Conservation (phyloP, 2,797 vertebrate genomes). For the Spea hammondii region DNA sequence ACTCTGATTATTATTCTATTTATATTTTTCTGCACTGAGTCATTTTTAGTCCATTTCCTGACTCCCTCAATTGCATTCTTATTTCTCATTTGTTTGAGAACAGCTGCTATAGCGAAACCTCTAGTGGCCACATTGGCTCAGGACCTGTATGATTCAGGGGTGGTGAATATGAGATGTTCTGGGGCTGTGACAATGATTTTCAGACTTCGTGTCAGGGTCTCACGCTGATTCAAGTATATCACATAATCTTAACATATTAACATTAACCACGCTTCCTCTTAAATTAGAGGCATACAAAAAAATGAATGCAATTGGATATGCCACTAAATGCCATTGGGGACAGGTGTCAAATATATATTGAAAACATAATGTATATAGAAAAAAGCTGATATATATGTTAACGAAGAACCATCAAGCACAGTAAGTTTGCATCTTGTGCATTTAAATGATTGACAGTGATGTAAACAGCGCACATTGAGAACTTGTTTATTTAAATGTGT, state of each 20-base stretch:
- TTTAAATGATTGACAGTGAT: no score
- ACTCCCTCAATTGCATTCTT: background rate
- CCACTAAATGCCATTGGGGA: no score
- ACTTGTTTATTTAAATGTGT: no score
- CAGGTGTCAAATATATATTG: no score
- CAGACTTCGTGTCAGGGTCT: conserved; percentile 4
- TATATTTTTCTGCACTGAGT: conserved; percentile 29
- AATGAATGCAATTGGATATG: no score
- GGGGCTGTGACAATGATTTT: conserved; percentile 34
- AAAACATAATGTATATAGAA: no score
- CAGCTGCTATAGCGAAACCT: conserved; percentile 17
- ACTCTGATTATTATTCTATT: background rate
- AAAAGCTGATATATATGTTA: no score
- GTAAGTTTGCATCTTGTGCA: no score
- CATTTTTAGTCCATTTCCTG: conserved; percentile 33
- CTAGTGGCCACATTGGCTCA: conserved; percentile 8
- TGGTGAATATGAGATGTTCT: conserved; percentile 7
- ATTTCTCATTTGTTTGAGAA: conserved; percentile 22
- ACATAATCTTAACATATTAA: background rate
- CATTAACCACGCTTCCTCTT: no score
- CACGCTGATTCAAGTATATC: conserved; percentile 13
- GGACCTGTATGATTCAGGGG: conserved; percentile 30
- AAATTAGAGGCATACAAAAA: no score
- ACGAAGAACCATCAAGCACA: no score
- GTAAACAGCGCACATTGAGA: no score